A percentile compares a stretch with the other conserved stretches of the same genome.
Evolutionary conservation across 2,113 vertebrate species (phyloP).

Genomic region (Tympanuchus pallidicinctus): DNA sequence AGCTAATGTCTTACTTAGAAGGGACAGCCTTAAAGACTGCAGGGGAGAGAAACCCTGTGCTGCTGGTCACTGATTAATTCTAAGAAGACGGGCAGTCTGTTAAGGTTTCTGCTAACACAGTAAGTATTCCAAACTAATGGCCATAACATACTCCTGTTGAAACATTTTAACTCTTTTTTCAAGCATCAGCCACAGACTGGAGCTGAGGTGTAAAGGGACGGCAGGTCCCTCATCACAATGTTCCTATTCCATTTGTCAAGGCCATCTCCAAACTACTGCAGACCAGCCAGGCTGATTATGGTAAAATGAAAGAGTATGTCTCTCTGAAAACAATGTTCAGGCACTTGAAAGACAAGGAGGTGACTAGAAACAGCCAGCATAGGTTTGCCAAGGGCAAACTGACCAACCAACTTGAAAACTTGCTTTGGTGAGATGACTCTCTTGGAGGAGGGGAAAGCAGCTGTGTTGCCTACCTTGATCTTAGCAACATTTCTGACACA

Average conservation of each 20-base stretch:
- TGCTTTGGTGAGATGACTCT: neutral
- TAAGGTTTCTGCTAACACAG: neutral
- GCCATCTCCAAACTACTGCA: neutral
- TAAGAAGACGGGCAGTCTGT: rapidly evolving
- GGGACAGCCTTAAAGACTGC: neutral
- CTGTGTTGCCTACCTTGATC: neutral
- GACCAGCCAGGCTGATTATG: neutral
- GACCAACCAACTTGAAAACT: neutral
- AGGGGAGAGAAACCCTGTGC: neutral
- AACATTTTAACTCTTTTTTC: neutral
- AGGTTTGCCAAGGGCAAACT: neutral
- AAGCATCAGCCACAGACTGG: neutral
- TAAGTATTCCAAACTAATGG: neutral
- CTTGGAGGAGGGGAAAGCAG: neutral
- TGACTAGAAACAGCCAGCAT: neutral
- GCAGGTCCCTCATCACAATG: neutral
- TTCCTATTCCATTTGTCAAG: neutral
- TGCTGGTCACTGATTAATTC: neutral
- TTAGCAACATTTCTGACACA: neutral
- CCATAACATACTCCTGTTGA: neutral
- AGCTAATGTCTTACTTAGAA: neutral
- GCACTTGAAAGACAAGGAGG: neutral
- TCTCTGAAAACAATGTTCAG: neutral
- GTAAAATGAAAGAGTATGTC: neutral
- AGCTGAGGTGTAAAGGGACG: neutral